These are phyloP conservation scores for Hemitrygon akajei DNA, from an alignment of 2,797 vertebrate species.

Conservation along the genomic window DNA sequence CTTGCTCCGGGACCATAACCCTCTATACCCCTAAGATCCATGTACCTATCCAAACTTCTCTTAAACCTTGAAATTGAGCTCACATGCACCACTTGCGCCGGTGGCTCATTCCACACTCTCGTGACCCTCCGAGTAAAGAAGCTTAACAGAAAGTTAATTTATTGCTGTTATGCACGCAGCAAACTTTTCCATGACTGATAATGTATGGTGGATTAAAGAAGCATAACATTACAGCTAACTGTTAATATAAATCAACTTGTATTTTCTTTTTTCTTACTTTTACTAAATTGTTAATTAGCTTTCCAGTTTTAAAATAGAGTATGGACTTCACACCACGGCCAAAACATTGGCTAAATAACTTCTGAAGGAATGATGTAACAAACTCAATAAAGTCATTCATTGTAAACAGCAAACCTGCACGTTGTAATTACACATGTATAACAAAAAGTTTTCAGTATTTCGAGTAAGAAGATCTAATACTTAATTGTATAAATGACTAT, in stretches of 20 bases:
- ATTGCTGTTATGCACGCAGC: not conserved
- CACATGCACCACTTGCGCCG: too few relatives aligned
- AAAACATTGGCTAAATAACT: not conserved
- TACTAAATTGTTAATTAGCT: not conserved
- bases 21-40: too few relatives aligned
- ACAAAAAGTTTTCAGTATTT: not conserved
- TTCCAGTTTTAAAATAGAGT: not conserved
- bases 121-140: too few relatives aligned
- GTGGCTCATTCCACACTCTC: too few relatives aligned
- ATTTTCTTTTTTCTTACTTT: not conserved
- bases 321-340: too few relatives aligned
- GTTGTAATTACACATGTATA: not conserved
- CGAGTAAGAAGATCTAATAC: constrained; percentile 26
- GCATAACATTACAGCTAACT: not conserved
- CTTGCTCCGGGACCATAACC: too few relatives aligned
- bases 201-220: not conserved
- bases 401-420: constrained; percentile 4
- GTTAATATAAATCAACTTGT: not conserved
- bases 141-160: too few relatives aligned
- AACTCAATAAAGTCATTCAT: constrained; percentile 22
- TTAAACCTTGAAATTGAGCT: too few relatives aligned
- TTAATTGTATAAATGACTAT: not conserved
- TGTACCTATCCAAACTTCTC: too few relatives aligned
- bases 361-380: not conserved
- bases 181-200: not conserved